Base-by-base conservation (phyloP, 2,888 invertebrate genomes). In the Sphecodes monilicornis region DNA sequence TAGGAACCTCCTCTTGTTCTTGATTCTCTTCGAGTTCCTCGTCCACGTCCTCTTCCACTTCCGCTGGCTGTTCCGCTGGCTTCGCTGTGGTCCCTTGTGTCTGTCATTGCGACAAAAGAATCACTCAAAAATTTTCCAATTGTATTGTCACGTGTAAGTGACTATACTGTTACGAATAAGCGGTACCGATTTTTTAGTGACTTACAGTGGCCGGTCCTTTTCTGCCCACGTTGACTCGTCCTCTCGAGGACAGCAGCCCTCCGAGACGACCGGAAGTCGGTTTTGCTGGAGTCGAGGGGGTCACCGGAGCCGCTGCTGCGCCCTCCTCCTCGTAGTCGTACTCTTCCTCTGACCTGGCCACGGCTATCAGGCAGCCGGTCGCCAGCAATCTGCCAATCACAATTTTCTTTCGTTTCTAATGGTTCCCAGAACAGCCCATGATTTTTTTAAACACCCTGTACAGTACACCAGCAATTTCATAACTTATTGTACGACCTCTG, bases 21-120 rank as follows among this genome's bases (percentile, higher is more conserved):
- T 96, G 96, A 76, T 95, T 95, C 71, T 96, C 96, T 91, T 96
- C 96, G 43, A 93, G 95, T 76, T 96, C 96, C 46, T 94, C 95
- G 29, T 92, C 95, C 66, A 95, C 95, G 64, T 95, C 95, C 18
- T 80, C 88, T 74, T 95, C 95, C 69, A 95, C 95, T 79, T 93
- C 92, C 29, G 78, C 84, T 16, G 86, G 79, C 70, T 90, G 90
- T 76, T 93, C 93, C 4, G 91, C 88, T 18, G 93, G 91, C 70
- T 93, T 93, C 6, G 91, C 85, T 39, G 93, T 93, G 70, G 93
- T 93, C 54, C 93, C 89, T 11, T 91, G 91, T 16, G 89, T 77
- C 92, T 93, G 82, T 2, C n/a, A 0, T 50, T 10, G 26, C 75
- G 50, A 13, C 16, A 6, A 29, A 64, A 64, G 32, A 18, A 18